These are phyloP conservation scores for Polymixis lichenea DNA, from an alignment of 2,888 invertebrate species.

Conservation along the genomic window DNA sequence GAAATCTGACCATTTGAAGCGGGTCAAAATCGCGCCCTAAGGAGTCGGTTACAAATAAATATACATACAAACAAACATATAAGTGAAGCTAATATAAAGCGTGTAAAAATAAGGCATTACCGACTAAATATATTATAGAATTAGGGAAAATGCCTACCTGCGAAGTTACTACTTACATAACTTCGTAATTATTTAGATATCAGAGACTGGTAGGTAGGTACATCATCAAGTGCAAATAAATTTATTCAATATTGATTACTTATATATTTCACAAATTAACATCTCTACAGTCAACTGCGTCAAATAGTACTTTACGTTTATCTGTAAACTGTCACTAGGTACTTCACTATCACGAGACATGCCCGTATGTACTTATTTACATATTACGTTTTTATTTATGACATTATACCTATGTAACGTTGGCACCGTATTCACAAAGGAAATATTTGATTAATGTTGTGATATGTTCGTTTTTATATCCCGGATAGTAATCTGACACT, in stretches of 20 bases:
- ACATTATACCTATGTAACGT: neutral
- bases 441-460: neutral
- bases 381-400: neutral
- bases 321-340: neutral
- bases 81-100: too few relatives aligned
- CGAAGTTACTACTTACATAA: neutral
- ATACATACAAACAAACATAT: too few relatives aligned
- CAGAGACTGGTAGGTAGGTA: neutral
- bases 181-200: neutral
- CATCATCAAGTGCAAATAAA: conserved; percentile 7
- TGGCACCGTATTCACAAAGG: neutral
- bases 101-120: neutral
- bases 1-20: too few relatives aligned
- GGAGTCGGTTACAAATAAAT: too few relatives aligned
- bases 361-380: too few relatives aligned
- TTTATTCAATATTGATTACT: conserved; percentile 13
- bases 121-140: neutral
- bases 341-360: neutral
- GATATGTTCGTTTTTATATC: too few relatives aligned
- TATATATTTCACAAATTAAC: neutral
- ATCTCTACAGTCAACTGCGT: neutral
- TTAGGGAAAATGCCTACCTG: neutral
- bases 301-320: neutral
- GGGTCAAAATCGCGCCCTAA: too few relatives aligned
- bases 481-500: too few relatives aligned